Evolutionary conservation across 2,888 invertebrate genomes (phyloP).

Genomic region (Chymomyza caudatula): DNA sequence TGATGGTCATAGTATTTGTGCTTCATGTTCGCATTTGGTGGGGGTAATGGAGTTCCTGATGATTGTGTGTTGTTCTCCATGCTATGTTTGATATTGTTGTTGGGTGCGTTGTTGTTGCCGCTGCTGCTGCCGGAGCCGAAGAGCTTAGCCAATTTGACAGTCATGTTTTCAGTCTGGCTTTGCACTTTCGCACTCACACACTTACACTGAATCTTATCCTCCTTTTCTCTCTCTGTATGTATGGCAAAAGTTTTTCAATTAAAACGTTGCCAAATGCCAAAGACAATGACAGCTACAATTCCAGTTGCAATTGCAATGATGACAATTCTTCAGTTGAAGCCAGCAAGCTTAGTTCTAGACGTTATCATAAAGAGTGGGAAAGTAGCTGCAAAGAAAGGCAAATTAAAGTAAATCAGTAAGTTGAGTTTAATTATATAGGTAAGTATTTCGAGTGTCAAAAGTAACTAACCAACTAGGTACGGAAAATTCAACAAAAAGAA

Average conservation of each 20-base stretch:
- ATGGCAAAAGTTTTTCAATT: constrained; percentile 64
- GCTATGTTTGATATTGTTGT: constrained; percentile 14
- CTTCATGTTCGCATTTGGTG: constrained; percentile 49
- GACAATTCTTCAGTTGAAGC: not conserved
- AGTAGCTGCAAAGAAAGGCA: constrained; percentile 1
- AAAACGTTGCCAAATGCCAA: constrained; percentile 54
- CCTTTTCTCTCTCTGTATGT: not conserved
- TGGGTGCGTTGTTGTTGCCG: constrained; percentile 19
- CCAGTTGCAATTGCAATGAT: constrained; percentile 13
- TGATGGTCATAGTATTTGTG: constrained; percentile 52
- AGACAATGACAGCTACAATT: constrained; percentile 42
- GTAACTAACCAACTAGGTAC: no score
- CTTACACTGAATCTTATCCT: no score
- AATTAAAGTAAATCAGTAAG: not conserved
- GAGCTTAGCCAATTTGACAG: constrained; percentile 58
- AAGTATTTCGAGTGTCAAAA: no score
- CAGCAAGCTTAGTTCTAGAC: no score
- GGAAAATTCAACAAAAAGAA: no score
- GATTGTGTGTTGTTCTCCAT: constrained; percentile 12
- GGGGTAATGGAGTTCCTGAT: constrained; percentile 53
- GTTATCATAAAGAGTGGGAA: not conserved
- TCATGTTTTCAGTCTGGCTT: constrained; percentile 38
- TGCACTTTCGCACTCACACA: not conserved
- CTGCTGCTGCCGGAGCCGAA: constrained; percentile 36
- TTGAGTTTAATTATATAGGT: not conserved